Conservation (phyloP, 2,113 vertebrate species). For the Anguilla japonica region DNA sequence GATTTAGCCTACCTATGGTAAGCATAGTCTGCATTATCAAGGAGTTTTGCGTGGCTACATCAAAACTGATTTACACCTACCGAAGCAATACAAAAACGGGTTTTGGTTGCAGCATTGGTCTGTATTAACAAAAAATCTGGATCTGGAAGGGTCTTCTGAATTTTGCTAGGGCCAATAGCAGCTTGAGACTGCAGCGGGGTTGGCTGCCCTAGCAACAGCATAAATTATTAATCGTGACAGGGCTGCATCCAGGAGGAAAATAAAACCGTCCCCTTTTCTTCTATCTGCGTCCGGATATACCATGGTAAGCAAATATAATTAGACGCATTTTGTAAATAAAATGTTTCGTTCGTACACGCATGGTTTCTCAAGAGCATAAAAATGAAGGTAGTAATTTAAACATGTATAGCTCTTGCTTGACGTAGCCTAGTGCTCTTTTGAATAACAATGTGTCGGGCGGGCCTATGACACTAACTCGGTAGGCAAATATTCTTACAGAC, state of each 20-base stretch:
- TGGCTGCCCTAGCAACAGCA: conserved; percentile 21
- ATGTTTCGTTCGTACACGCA: not conserved
- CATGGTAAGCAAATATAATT: conserved; percentile 12
- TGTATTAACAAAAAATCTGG: not conserved
- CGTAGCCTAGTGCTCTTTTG: too few species aligned
- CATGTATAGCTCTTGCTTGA: too few species aligned
- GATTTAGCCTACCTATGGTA: too few species aligned
- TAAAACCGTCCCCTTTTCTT: not conserved
- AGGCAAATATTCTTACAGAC: too few species aligned
- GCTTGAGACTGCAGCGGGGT: not conserved
- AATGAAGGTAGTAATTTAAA: too few species aligned
- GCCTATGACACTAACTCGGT: too few species aligned
- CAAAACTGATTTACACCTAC: not conserved
- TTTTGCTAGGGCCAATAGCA: not conserved
- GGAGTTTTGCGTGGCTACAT: too few species aligned
- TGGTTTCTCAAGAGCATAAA: too few species aligned
- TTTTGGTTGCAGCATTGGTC: not conserved
- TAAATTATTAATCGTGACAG: conserved; percentile 1
- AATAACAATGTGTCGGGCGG: too few species aligned
- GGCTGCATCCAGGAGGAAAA: not conserved
- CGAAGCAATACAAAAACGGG: not conserved
- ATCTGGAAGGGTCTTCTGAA: not conserved
- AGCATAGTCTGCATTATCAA: too few species aligned
- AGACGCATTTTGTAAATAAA: not conserved
- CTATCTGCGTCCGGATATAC: not conserved